Evolutionary conservation across 2,888 invertebrate genomes (phyloP).

Genomic region (Lasioglossum malachurum): DNA sequence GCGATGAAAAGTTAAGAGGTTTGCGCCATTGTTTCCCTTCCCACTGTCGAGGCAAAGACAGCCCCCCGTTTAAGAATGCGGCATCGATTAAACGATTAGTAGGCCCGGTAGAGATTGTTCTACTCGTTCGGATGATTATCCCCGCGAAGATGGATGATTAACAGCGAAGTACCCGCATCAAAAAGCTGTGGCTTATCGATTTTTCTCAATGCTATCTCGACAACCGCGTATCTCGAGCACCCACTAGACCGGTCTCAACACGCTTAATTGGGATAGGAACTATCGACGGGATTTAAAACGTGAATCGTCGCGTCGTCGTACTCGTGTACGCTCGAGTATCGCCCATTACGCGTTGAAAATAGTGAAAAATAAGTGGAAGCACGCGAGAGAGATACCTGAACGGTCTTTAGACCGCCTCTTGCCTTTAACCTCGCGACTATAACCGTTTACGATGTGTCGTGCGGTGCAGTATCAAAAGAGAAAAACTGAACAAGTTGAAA

Average conservation of each 20-base stretch:
- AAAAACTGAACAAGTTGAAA: not conserved
- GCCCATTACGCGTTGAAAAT: conserved; percentile 14
- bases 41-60: conserved; percentile 25
- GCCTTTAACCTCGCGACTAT: not conserved
- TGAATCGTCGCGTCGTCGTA: conserved; percentile 6
- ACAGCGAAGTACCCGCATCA: conserved; percentile 40
- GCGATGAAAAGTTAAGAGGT: conserved; percentile 53
- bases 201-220: conserved; percentile 33
- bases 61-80: conserved; percentile 45
- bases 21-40: conserved; percentile 39
- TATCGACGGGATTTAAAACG: conserved; percentile 6
- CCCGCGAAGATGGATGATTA: conserved; percentile 51
- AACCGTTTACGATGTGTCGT: not conserved
- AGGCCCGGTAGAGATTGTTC: not conserved
- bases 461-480: not conserved
- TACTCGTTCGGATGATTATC: conserved; percentile 53
- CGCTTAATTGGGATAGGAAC: conserved; percentile 35
- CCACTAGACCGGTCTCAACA: conserved; percentile 32
- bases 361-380: conserved; percentile 1
- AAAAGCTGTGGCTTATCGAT: conserved; percentile 49
- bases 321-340: conserved; percentile 6
- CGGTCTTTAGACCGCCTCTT: conserved; percentile 1
- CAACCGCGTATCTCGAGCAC: conserved; percentile 36
- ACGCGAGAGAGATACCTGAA: conserved; percentile 8
- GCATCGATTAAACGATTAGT: conserved; percentile 57